phyloP scores from a whole-genome alignment of 2,113 vertebrate species.

The Carollia perspicillata region DNA sequence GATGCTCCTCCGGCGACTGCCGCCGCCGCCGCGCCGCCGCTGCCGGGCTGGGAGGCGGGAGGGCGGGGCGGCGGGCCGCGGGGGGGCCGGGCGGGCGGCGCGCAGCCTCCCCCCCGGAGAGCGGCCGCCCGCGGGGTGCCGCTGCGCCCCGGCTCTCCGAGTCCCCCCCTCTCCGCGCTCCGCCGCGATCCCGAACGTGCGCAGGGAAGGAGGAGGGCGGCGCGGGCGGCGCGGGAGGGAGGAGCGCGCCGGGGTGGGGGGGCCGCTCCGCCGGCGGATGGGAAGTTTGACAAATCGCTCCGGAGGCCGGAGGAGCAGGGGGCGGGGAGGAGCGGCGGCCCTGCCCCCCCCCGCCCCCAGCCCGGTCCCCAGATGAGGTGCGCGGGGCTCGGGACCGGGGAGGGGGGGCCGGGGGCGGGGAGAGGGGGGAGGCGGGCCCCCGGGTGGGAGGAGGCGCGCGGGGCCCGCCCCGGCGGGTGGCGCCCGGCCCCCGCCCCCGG shows the following conservation, averaged over 20 bases:
- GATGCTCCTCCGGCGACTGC: constrained; percentile 80
- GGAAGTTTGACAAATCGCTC: constrained; percentile 84
- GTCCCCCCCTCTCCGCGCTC: constrained; percentile 79
- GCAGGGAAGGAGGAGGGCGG: constrained; percentile 76
- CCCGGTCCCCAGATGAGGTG: constrained; percentile 70
- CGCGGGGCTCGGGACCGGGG: constrained; percentile 66
- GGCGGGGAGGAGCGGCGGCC: constrained; percentile 75
- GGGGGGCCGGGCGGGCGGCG: constrained; percentile 80
- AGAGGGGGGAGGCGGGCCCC: constrained; percentile 55
- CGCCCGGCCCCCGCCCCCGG: constrained; percentile 71
- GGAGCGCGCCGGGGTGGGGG: constrained; percentile 71
- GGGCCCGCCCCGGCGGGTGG: constrained; percentile 61
- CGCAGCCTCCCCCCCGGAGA: constrained; percentile 84
- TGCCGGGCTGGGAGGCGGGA: constrained; percentile 64
- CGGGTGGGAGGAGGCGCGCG: constrained; percentile 65
- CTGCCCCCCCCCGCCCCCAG: constrained; percentile 54
- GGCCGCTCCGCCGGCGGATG: constrained; percentile 79
- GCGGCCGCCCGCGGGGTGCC: constrained; percentile 84
- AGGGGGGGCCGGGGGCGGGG: no score
- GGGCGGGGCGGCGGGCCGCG: constrained; percentile 69
- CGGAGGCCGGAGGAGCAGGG: constrained; percentile 78
- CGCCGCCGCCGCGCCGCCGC: constrained; percentile 62
- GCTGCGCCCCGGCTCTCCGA: constrained; percentile 81
- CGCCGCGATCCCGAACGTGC: constrained; percentile 84
- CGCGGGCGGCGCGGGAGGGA: constrained; percentile 68